phyloP scores from a whole-genome alignment of 2,113 vertebrate species.

The Pampusana beccarii region DNA sequence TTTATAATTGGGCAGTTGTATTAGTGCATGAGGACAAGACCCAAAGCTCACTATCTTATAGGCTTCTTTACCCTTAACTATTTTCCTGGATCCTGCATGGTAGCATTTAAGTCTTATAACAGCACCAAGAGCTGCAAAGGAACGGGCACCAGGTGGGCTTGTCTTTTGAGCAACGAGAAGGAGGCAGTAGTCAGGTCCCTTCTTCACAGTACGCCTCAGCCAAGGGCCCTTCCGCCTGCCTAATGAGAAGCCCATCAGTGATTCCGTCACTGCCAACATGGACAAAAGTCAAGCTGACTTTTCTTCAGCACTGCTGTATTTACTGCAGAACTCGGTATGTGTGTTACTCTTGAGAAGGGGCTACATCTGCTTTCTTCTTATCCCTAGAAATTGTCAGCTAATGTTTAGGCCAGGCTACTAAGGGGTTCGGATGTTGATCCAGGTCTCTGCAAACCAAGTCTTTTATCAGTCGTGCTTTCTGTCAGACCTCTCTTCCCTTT shows the following conservation, averaged over 20 bases:
- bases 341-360: not conserved
- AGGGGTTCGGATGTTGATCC: not conserved
- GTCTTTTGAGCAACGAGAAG: not conserved
- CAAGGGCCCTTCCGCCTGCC: not conserved
- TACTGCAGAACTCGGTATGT: not conserved
- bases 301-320: not conserved
- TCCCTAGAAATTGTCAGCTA: not conserved
- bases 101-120: not conserved
- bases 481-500: not conserved
- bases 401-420: not conserved
- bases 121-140: not conserved
- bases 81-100: not conserved
- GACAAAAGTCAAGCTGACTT: not conserved
- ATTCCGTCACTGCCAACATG: not conserved
- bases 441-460: not conserved
- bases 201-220: not conserved
- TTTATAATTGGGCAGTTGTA: not conserved
- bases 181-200: not conserved
- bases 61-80: not conserved
- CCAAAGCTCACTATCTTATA: not conserved
- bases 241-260: not conserved
- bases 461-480: not conserved
- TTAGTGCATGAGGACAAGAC: not conserved
- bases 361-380: not conserved
- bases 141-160: not conserved